Conservation (phyloP, 2,888 invertebrate species). For the Nysson spinosus region DNA sequence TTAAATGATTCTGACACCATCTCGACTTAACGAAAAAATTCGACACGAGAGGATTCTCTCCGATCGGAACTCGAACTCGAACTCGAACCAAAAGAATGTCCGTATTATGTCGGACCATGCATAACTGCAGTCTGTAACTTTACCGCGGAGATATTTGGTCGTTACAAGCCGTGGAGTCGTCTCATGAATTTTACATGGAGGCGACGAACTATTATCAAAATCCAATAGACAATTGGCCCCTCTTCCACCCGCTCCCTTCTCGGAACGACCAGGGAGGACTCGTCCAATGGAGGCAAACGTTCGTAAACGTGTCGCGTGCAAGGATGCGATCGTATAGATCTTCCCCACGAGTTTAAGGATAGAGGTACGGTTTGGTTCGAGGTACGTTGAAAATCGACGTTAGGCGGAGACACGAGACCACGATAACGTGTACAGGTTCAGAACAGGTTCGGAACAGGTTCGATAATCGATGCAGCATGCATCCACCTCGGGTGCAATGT, state of each 20-base stretch:
- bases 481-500: conserved; percentile 33
- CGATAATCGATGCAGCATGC: conserved; percentile 62
- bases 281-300: conserved; percentile 42
- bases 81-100: too few relatives aligned
- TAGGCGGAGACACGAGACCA: conserved; percentile 11
- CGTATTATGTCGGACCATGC: not conserved
- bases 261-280: conserved; percentile 12
- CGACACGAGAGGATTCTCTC: too few relatives aligned
- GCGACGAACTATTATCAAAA: conserved; percentile 66
- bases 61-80: too few relatives aligned
- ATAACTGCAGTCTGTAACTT: conserved; percentile 36
- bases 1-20: too few relatives aligned
- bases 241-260: conserved; percentile 22
- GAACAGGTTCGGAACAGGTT: too few relatives aligned
- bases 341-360: conserved; percentile 39
- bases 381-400: conserved; percentile 15
- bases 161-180: conserved; percentile 55
- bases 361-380: conserved; percentile 26
- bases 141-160: conserved; percentile 55
- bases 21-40: too few relatives aligned
- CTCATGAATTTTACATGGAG: conserved; percentile 66
- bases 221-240: conserved; percentile 65
- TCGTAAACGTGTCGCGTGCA: conserved; percentile 52
- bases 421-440: conserved; percentile 39
- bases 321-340: conserved; percentile 44